These are phyloP conservation scores for Megaceryle torquata DNA, from an alignment of 2,113 vertebrate species.

Conservation along the genomic window DNA sequence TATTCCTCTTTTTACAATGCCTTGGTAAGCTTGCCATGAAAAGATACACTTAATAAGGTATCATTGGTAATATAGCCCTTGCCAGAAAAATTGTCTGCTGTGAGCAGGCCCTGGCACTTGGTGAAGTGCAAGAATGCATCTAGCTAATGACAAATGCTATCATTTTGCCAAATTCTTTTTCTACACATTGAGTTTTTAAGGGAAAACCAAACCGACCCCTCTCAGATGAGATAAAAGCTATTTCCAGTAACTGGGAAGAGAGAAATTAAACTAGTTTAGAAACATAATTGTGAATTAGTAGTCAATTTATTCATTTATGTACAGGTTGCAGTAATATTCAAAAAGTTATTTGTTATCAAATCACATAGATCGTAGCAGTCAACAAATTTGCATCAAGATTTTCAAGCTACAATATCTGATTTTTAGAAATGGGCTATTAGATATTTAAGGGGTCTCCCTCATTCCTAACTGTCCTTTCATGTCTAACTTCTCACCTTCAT, in stretches of 20 bases:
- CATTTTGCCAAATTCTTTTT: not conserved
- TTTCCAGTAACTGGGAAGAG: not conserved
- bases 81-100: not conserved
- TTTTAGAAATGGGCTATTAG: not conserved
- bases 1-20: not conserved
- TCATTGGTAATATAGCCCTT: not conserved
- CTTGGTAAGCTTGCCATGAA: not conserved
- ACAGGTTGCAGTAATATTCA: not conserved
- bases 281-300: not conserved
- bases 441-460: not conserved
- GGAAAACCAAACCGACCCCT: not conserved
- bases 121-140: not conserved
- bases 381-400: not conserved
- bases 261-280: not conserved
- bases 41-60: not conserved
- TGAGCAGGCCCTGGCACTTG: not conserved
- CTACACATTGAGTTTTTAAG: not conserved
- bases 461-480: not conserved
- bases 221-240: not conserved
- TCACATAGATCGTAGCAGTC: not conserved
- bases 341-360: not conserved
- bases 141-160: not conserved
- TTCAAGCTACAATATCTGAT: not conserved
- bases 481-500: not conserved
- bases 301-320: not conserved